These are phyloP conservation scores for Byasa hedistus DNA, from an alignment of 2,888 invertebrate genomes.

Conservation along the genomic window DNA sequence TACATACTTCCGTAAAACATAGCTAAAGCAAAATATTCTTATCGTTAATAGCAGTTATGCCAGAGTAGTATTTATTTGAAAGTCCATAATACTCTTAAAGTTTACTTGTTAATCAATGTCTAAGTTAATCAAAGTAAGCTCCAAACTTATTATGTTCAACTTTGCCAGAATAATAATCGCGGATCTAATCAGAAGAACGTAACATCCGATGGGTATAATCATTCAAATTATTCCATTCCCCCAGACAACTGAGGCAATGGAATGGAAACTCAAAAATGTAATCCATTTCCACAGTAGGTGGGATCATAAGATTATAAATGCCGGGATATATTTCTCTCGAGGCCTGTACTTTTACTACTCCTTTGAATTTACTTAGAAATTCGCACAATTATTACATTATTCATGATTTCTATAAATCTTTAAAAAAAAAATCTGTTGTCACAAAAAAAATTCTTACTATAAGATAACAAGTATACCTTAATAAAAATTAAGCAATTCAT, in stretches of 20 bases:
- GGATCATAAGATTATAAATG: constrained; percentile 48
- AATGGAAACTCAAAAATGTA: constrained; percentile 69
- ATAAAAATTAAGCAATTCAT: no score
- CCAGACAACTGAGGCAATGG: constrained; percentile 56
- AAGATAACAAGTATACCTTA: no score
- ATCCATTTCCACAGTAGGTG: constrained; percentile 62
- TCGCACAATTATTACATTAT: constrained; percentile 3
- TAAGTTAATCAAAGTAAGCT: constrained; percentile 27
- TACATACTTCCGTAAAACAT: no score
- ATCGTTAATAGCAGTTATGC: not conserved
- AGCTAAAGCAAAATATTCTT: not conserved
- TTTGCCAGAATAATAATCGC: constrained; percentile 17
- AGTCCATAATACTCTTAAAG: not conserved
- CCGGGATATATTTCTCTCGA: constrained; percentile 41
- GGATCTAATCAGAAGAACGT: constrained; percentile 23
- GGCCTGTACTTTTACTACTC: constrained; percentile 31
- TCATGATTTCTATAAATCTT: not conserved
- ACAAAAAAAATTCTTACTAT: not conserved
- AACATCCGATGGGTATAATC: constrained; percentile 47
- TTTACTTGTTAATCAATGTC: not conserved
- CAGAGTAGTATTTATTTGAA: not conserved
- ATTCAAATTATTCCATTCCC: constrained; percentile 55
- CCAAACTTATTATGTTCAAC: constrained; percentile 1
- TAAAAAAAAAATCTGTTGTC: not conserved
- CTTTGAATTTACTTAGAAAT: constrained; percentile 15